A percentile compares a stretch with the other conserved stretches of the same genome.
phyloP scores from a whole-genome alignment of 2,797 vertebrate genomes.

The Poeciliopsis gracilis region DNA sequence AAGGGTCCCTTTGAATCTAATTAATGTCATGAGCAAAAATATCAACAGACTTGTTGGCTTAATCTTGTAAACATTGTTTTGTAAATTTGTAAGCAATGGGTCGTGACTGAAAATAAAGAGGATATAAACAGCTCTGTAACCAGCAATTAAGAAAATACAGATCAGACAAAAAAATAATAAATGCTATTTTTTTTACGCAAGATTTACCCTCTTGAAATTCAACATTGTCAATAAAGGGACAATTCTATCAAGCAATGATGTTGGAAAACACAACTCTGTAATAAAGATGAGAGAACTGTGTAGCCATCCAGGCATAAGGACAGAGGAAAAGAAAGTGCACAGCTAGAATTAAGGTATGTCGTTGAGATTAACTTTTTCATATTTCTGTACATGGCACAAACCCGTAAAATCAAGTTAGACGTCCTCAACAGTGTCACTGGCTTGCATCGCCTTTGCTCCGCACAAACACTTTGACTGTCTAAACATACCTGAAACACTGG shows the following conservation, averaged over 20 bases:
- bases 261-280: constrained; percentile 27
- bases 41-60: constrained; percentile 35
- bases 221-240: constrained; percentile 23
- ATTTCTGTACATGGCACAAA: constrained; percentile 67
- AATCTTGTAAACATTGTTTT: constrained; percentile 57
- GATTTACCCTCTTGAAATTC: constrained; percentile 41
- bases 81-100: constrained; percentile 16
- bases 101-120: constrained; percentile 22
- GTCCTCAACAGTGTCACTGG: constrained; percentile 53
- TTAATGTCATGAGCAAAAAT: constrained; percentile 38
- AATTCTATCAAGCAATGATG: constrained; percentile 9
- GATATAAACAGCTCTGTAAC: constrained; percentile 43
- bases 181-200: background rate
- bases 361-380: constrained; percentile 40
- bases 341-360: constrained; percentile 25
- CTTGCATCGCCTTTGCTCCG: constrained; percentile 41
- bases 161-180: constrained; percentile 18
- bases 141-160: constrained; percentile 39
- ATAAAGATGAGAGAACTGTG: constrained; percentile 34
- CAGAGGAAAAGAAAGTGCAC: constrained; percentile 34
- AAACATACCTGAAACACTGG: constrained; percentile 56
- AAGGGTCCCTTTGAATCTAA: constrained; percentile 48
- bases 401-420: constrained; percentile 56
- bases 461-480: constrained; percentile 48
- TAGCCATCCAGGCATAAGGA: constrained; percentile 33